phyloP scores from a whole-genome alignment of 2,888 invertebrate species.

The Drosophila leonis region DNA sequence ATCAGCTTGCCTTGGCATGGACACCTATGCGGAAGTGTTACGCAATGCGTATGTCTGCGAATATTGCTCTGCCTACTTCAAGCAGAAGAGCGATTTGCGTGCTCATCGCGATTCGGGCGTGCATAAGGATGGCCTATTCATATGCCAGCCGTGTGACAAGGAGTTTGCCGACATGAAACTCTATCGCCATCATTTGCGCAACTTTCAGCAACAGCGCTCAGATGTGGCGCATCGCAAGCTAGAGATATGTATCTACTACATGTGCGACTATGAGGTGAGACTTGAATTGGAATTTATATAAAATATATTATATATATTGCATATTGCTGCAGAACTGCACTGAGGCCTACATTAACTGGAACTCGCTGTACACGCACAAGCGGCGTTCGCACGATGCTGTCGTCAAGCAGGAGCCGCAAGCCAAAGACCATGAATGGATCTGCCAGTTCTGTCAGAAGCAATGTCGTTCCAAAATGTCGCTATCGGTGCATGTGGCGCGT shows the following conservation, averaged over 20 bases:
- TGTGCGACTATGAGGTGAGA: constrained; percentile 79
- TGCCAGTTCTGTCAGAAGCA: constrained; percentile 83
- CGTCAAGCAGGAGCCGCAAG: constrained; percentile 18
- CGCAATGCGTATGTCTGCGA: constrained; percentile 79
- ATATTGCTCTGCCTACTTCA: constrained; percentile 80
- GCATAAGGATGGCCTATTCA: constrained; percentile 68
- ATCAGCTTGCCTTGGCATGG: constrained; percentile 44
- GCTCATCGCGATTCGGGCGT: constrained; percentile 73
- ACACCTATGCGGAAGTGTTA: constrained; percentile 52
- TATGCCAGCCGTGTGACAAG: constrained; percentile 68
- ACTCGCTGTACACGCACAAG: constrained; percentile 81
- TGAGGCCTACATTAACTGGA: constrained; percentile 80
- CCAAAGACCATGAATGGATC: constrained; percentile 49
- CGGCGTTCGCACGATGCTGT: constrained; percentile 52
- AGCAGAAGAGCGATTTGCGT: constrained; percentile 62
- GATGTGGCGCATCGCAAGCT: constrained; percentile 54
- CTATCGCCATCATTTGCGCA: constrained; percentile 73
- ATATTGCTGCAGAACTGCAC: constrained; percentile 71
- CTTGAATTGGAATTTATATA: neutral
- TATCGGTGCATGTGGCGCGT: constrained; percentile 83
- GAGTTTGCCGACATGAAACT: constrained; percentile 64
- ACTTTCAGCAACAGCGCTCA: constrained; percentile 46
- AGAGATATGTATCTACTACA: constrained; percentile 65
- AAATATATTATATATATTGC: neutral
- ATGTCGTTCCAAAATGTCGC: constrained; percentile 82